Conservation (phyloP, 2,797 vertebrate species). For the Phaenicophaeus curvirostris region DNA sequence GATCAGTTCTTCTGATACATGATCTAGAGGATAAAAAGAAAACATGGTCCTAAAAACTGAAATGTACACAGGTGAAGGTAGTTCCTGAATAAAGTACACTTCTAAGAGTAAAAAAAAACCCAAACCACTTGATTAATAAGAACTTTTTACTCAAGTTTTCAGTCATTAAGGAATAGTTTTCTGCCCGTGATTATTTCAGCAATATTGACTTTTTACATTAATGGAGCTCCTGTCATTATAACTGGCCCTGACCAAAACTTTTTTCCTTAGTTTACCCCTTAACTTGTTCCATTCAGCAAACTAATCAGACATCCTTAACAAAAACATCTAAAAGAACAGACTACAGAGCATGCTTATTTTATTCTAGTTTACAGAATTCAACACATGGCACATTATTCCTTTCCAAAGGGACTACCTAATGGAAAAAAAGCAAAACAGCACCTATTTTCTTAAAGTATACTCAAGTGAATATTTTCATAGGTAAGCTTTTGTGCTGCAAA, state of each 20-base stretch:
- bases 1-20: not conserved
- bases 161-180: not conserved
- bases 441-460: not conserved
- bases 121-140: not conserved
- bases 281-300: not conserved
- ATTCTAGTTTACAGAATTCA: not conserved
- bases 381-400: not conserved
- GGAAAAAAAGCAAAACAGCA: not conserved
- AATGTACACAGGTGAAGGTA: not conserved
- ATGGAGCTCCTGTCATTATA: not conserved
- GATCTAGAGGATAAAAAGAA: not conserved
- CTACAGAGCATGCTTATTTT: slow-evolving; percentile 40
- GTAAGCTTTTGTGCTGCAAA: not conserved
- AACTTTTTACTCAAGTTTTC: not conserved
- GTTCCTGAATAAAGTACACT: not conserved
- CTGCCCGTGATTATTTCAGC: not conserved
- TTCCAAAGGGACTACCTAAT: not conserved
- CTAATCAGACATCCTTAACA: not conserved
- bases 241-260: not conserved
- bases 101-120: not conserved
- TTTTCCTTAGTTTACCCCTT: not conserved
- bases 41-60: not conserved
- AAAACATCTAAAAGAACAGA: slow-evolving; percentile 10
- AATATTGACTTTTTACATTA: not conserved
- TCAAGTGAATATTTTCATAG: not conserved